Base-by-base conservation (phyloP, 2,888 invertebrate genomes). In the Zele albiditarsus region DNA sequence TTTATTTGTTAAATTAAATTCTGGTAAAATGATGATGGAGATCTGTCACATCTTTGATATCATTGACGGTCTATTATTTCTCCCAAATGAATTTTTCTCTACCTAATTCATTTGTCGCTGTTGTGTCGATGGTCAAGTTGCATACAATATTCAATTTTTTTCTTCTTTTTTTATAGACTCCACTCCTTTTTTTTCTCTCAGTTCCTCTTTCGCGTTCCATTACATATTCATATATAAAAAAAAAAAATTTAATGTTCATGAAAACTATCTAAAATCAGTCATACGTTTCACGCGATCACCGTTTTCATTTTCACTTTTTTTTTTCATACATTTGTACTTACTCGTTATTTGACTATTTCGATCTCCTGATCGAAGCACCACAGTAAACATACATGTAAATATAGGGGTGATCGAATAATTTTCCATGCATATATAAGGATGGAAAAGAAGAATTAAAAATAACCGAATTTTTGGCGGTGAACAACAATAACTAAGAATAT, bases 101-200 rank as follows among this genome's bases (percentile, higher is more conserved):
- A 49, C 53, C 14, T 28, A 53, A 62, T 71, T n/a, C 10, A 67
- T 53, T 58, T 60, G 67, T 67, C 67, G 73, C 58, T 58, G 53
- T 70, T 74, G 63, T 73, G 69, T 74, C 74, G 74, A 69, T 74
- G 69, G 74, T 69, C 49, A 60, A 46, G 66, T 28, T 38, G 28
- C 33, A 12, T 31, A 33, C 14, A 53, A n/a, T 31, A 28, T 69
- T 53, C 33, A n/a, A 25, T n/a, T 25, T 27, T 62, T 8, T 23
- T 20, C 0, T n/a, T 20, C 20, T 23, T 53, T 23, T 53, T 8
- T 53, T 10, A 1, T 8, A 6, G 1, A n/a, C 20, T 53, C 20
- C 2, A 23, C 6, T 53, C 8, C 23, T 53, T 20, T 23, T n/a
- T 8, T 38, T 12, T 38, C 0, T 0, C 38, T n/a, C 8, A 6